Evolutionary conservation across 2,888 invertebrate species (phyloP), one percentile per base, ranked within the genome.

Genomic region (Acronicta alni): DNA sequence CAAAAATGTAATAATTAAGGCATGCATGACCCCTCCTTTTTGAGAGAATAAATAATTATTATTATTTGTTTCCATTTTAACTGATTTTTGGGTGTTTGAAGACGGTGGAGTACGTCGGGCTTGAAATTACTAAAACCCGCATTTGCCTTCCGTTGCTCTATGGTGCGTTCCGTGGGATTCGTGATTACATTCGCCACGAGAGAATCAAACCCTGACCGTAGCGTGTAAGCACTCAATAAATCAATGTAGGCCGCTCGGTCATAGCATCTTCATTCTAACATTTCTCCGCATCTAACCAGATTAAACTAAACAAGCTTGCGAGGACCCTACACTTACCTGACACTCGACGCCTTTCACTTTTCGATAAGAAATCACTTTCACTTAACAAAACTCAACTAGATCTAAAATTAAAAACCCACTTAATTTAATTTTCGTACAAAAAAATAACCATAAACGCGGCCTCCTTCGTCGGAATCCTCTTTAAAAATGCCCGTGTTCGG

Each of bases 291-390:
- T 61, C 74, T 79, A 77, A 79, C 84, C 77, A 75, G 81, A 85
- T 85, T 83, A 81, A 72, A 75, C 75, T 80, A 81, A 82, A 84
- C 86, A 81, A 77, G 84, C 86, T 85, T 65, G 81, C 81, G 83
- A 84, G 81, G 80, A 82, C 76, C 74, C 67, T 73, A 66, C 78
- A 87, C 89, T 87, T 79, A 90, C 88, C 81, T 67, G 67, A 68
- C 61, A 49, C 42, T 72, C 75, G 72, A 65, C 75, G 72, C 90
- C 93, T 93, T 93, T 93, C 93, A 93, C 93, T 93, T 89, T 89
- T 89, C 86, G 59, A 69, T 61, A 76, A 78, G 77, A 84, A 82
- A 86, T 78, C 89, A 92, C 93, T 93, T 93, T 92, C 93, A 91
- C 93, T 90, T 58, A 72, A 83, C 60, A 53, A 74, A 67, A 58